Conservation (phyloP, 2,888 invertebrate species). For the Cephus pygmeus region DNA sequence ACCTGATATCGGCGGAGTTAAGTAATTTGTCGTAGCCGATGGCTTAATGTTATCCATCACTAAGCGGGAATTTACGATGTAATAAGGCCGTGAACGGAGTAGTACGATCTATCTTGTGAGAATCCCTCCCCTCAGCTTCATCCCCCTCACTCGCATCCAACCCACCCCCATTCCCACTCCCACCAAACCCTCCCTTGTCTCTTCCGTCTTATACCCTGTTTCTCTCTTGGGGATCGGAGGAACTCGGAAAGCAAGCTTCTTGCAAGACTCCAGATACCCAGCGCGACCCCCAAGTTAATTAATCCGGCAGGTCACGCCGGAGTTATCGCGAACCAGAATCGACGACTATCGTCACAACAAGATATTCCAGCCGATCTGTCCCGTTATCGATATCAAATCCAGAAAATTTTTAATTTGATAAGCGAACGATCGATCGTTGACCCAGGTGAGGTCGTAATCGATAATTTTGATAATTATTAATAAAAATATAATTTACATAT, state of each 20-base stretch:
- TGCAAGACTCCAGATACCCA: conserved; percentile 20
- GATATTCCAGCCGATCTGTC: background rate
- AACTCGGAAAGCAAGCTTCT: conserved; percentile 16
- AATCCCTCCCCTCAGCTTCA: conserved; percentile 16
- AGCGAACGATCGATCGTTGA: background rate
- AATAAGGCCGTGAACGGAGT: conserved; percentile 54
- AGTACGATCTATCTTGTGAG: conserved; percentile 51
- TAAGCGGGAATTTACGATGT: conserved; percentile 56
- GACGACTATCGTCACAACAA: conserved; percentile 20
- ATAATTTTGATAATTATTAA: background rate
- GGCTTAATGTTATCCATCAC: conserved; percentile 61
- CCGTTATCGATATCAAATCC: too few species aligned
- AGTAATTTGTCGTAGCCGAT: conserved; percentile 60
- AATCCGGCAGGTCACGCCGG: conserved; percentile 27
- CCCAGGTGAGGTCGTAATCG: background rate
- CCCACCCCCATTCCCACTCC: conserved; percentile 15
- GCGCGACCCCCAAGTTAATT: conserved; percentile 23
- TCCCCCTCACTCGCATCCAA: conserved; percentile 22
- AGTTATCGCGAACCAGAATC: conserved; percentile 26
- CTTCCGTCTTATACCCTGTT: background rate
- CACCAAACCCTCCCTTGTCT: conserved; percentile 8
- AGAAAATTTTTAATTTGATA: too few species aligned
- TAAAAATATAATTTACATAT: background rate
- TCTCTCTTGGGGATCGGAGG: conserved; percentile 11
- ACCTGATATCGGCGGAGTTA: conserved; percentile 35